A percentile compares a stretch with the other conserved stretches of the same genome.
phyloP scores from a whole-genome alignment of 2,113 vertebrate genomes.

The Cebus imitator region DNA sequence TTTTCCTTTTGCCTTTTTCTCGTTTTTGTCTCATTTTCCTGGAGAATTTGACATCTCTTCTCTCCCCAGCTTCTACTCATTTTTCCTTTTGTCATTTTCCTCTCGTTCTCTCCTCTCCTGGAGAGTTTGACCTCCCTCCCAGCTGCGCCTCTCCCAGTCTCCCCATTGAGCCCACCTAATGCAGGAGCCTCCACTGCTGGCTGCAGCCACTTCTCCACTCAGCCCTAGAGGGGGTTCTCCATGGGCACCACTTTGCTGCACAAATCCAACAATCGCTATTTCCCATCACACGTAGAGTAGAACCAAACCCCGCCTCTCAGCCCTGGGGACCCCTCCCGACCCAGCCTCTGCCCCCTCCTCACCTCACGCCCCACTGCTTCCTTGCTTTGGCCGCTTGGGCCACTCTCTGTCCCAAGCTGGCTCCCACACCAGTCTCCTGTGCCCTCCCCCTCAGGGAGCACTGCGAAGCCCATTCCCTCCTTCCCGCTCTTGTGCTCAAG shows the following conservation, averaged over 20 bases:
- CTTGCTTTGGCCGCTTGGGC: not conserved
- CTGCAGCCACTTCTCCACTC: too few relatives aligned
- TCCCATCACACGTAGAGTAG: not conserved
- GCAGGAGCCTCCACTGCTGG: not conserved
- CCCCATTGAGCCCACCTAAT: too few relatives aligned
- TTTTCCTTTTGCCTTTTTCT: not conserved
- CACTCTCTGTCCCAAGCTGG: not conserved
- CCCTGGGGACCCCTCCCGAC: not conserved
- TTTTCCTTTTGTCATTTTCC: not conserved
- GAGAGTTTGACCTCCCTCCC: not conserved
- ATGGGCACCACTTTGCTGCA: not conserved
- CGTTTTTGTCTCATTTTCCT: not conserved
- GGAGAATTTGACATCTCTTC: not conserved
- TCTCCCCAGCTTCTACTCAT: too few relatives aligned
- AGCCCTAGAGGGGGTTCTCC: too few relatives aligned
- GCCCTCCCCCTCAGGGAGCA: too few relatives aligned
- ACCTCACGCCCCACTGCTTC: not conserved
- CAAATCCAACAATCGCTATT: not conserved
- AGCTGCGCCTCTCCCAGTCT: too few relatives aligned
- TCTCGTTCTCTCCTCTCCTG: not conserved
- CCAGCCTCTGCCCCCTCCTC: not conserved
- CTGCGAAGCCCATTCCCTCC: too few relatives aligned
- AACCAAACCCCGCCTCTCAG: not conserved
- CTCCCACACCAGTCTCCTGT: not conserved
- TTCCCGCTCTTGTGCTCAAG: too few relatives aligned